phyloP scores from a whole-genome alignment of 1,140 invertebrate species.

The Scaptodrosophila lebanonensis region DNA sequence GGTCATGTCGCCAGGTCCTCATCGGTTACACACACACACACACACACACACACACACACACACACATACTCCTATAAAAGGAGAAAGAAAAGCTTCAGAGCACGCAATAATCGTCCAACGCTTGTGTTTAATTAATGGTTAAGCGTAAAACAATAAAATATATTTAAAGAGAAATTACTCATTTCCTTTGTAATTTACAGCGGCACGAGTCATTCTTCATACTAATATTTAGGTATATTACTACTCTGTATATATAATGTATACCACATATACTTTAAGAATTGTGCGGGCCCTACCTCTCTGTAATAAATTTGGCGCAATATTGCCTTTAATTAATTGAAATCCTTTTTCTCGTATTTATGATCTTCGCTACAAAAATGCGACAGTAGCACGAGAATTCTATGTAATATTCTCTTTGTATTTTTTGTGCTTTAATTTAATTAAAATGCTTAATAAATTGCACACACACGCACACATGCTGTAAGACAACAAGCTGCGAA shows the following conservation, averaged over 20 bases:
- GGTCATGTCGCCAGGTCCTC: neutral
- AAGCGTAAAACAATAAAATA: constrained; percentile 56
- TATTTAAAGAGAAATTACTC: constrained; percentile 54
- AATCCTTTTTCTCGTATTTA: constrained; percentile 28
- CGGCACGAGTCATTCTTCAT: too few species aligned
- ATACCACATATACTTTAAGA: constrained; percentile 45
- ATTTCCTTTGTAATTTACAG: constrained; percentile 41
- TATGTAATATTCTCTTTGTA: too few species aligned
- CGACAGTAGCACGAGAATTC: too few species aligned
- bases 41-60: too few species aligned
- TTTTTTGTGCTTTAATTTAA: constrained; percentile 44
- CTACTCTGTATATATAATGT: constrained; percentile 37
- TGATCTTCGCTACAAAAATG: too few species aligned
- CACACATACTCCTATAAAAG: too few species aligned
- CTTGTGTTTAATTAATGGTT: constrained; percentile 70
- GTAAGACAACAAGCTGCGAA: constrained; percentile 2
- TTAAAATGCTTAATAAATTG: constrained; percentile 60
- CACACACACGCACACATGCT: neutral
- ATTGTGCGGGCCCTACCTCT: constrained; percentile 16
- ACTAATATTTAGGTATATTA: too few species aligned
- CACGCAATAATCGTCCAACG: constrained; percentile 63
- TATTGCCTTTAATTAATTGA: constrained; percentile 52
- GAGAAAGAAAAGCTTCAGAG: neutral
- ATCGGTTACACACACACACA: too few species aligned
- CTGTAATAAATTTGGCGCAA: constrained; percentile 32